Evolutionary conservation across 1,140 invertebrate genomes (phyloP), one percentile per base, ranked within the genome.

Genomic region (Drosophila takahashii): DNA sequence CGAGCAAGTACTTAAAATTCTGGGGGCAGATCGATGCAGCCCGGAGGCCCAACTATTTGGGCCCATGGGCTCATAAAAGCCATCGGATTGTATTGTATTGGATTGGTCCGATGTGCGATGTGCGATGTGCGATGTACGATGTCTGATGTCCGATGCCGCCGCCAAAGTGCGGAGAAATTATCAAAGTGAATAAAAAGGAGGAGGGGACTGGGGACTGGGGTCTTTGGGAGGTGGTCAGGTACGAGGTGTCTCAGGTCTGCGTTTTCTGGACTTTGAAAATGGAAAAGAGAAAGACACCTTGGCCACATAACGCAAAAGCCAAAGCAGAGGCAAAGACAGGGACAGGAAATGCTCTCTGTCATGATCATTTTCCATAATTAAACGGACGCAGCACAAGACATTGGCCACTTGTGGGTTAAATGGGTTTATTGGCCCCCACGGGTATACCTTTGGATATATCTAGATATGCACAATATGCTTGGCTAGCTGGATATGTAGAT

Each of bases 291-390:
- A 41, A 69, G 75, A 61, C 15, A 39, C 34, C 10, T 50, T 6
- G 27, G 16, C 22, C 15, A 45, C 27, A 45, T 41, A 18, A 45
- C 56, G 41, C 16, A 18, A 44, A 41, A 41, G 39, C 37, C 18
- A 44, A 42, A 7, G 7, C 39, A 42, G 15, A 18, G 16, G 32
- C 56, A 58, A 22, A 22, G 34, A 58, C 59, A 69, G 57, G 18
- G 75, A 87, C 81, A 86, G 81, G 81, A 86, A 86, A 86, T 87
- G 65, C 83, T 86, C 81, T 86, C 79, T 57, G 75, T 52, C 81
- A 65, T 77, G 78, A 86, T 86, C 74, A 87, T 87, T 86, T 79
- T 86, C 81, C 81, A 86, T 86, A 86, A 86, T 86, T 81, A 86
- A 87, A 79, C 79, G 74, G 64, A 78, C 71, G 67, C 81, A 70